phyloP scores from a whole-genome alignment of 2,113 vertebrate species.

The Cyphomyrus discorhynchus region DNA sequence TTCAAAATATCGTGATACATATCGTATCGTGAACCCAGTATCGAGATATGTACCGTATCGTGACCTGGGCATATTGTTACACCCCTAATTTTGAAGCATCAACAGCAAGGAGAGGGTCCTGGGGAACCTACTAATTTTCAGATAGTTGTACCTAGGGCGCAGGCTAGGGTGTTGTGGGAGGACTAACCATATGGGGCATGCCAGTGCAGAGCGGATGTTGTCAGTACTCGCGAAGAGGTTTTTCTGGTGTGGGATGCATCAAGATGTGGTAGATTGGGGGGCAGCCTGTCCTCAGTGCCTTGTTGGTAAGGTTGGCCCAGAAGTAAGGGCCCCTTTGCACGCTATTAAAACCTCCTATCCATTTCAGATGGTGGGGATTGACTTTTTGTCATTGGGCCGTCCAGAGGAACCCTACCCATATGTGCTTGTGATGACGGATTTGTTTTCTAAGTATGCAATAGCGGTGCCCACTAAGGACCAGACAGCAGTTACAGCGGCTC shows the following conservation, averaged over 20 bases:
- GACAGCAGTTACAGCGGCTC: not conserved
- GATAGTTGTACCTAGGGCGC: not conserved
- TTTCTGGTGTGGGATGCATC: not conserved
- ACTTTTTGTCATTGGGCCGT: not conserved
- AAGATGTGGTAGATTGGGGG: not conserved
- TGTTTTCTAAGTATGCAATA: not conserved
- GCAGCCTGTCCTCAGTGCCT: not conserved
- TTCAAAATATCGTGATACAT: too few relatives aligned
- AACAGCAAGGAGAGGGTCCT: too few relatives aligned
- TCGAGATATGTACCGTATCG: too few relatives aligned
- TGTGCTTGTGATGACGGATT: not conserved
- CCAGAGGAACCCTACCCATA: not conserved
- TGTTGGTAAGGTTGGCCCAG: not conserved
- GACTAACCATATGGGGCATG: not conserved
- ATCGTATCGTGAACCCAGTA: too few relatives aligned
- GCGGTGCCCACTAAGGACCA: not conserved
- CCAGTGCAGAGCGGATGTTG: not conserved
- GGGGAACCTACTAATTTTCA: too few relatives aligned
- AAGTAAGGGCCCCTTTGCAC: not conserved
- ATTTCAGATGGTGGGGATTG: not conserved
- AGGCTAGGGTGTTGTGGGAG: not conserved
- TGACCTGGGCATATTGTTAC: too few relatives aligned
- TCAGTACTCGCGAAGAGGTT: not conserved
- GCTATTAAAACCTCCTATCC: not conserved
- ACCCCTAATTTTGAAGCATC: too few relatives aligned